Evolutionary conservation across 1,140 invertebrate genomes (phyloP), one percentile per base, ranked within the genome.

Genomic region (Ylistrum balloti): DNA sequence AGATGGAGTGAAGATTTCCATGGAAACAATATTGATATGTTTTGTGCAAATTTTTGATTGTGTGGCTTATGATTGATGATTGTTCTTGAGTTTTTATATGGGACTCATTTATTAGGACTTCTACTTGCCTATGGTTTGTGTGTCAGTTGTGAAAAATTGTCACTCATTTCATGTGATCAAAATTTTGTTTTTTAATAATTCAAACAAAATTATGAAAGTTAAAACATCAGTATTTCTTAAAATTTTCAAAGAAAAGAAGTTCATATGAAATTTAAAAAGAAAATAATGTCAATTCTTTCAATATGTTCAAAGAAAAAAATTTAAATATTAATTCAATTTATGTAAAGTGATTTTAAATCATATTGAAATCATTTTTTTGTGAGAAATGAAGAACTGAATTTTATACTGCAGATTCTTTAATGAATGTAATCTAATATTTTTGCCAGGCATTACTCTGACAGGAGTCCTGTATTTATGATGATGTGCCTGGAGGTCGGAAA

Each of bases 131-230:
- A 74, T 74, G 56, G 56, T 28, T 74, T 74, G 56, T 74, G 22
- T 74, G 56, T 74, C 56, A n/a, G 56, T 74, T 74, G 56, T 74
- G 22, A 74, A 74, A n/a, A 74, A 74, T 74, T 74, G 56, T 74
- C 56, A 17, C 56, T 74, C 13, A 11, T 74, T 28, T 74, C 28
- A 9, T 17, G 56, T 74, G 15, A 74, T 74, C 56, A 74, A 17
- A 74, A 74, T 3, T 74, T 74, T 74, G n/a, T 28, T 74, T 74
- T n/a, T 74, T 22, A 74, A n/a, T n/a, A 9, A 28, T 74, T 5
- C 5, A 28, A 17, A 17, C 28, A 74, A 74, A 74, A 7, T n/a
- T 74, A 74, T 74, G 9, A 74, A 28, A 28, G 56, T 28, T 74
- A 17, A n/a, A 74, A 28, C 7, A 3, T 5, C 28, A 9, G 22